Conservation (phyloP, 2,113 vertebrate genomes). For the Taurulus bubalis region DNA sequence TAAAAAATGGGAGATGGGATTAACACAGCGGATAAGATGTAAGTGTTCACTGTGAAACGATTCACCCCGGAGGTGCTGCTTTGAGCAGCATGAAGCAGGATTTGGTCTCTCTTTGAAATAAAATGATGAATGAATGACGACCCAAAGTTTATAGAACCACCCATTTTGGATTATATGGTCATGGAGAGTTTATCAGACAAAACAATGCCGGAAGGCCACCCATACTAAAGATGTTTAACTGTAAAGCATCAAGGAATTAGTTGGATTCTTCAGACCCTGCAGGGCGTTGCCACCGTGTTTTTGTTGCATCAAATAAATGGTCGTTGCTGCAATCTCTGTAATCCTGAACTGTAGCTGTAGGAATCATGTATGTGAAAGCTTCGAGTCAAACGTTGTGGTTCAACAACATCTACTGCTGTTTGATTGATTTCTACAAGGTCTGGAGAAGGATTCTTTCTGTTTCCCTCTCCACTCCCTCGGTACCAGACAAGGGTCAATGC, state of each 20-base stretch:
- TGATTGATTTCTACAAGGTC: not conserved
- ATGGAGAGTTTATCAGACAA: slow-evolving; percentile 24
- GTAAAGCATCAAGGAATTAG: slow-evolving; percentile 3
- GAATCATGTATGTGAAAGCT: not conserved
- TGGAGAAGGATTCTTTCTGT: not conserved
- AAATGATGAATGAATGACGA: slow-evolving; percentile 3
- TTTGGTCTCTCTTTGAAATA: slow-evolving; percentile 17
- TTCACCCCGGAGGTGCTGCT: slow-evolving; percentile 35
- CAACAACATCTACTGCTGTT: not conserved
- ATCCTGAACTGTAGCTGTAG: slow-evolving; percentile 21
- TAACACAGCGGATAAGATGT: slow-evolving; percentile 48
- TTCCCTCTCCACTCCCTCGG: slow-evolving; percentile 13
- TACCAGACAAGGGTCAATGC: slow-evolving; percentile 33
- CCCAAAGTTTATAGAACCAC: slow-evolving; percentile 14
- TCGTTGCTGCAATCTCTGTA: slow-evolving; percentile 5
- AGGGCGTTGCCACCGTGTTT: not conserved
- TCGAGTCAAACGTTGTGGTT: slow-evolving; percentile 13
- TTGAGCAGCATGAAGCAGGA: slow-evolving; percentile 48
- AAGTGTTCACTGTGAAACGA: slow-evolving; percentile 41
- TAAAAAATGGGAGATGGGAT: slow-evolving; percentile 38
- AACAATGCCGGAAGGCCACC: slow-evolving; percentile 19
- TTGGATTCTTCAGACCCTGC: not conserved
- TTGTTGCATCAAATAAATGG: slow-evolving; percentile 26
- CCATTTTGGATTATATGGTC: slow-evolving; percentile 22
- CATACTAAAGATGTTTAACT: not conserved